phyloP scores from a whole-genome alignment of 2,797 vertebrate species.

The Stomatorhinus walkeri region DNA sequence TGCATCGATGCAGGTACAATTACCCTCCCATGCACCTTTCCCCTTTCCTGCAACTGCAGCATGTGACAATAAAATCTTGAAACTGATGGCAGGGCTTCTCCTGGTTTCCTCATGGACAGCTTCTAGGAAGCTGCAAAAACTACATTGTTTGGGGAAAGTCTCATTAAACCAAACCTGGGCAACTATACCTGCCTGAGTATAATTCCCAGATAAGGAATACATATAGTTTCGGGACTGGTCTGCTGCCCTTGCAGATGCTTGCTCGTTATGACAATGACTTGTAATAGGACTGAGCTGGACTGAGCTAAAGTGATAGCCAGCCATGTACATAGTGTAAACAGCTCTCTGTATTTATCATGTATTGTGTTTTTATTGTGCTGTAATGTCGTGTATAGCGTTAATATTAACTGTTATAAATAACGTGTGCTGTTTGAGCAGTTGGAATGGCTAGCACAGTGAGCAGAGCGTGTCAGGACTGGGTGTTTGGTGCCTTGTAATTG shows the following conservation, averaged over 20 bases:
- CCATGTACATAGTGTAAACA: background rate
- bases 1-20: background rate
- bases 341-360: background rate
- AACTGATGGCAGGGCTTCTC: background rate
- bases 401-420: background rate
- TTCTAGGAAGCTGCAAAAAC: background rate
- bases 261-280: background rate
- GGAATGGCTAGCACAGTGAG: background rate
- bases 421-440: background rate
- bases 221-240: background rate
- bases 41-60: background rate
- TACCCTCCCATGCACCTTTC: background rate
- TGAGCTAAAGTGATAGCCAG: background rate
- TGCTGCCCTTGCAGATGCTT: background rate
- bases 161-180: background rate
- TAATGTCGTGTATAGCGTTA: background rate
- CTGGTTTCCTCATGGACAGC: background rate
- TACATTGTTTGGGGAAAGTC: background rate
- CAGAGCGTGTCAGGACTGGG: background rate
- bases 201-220: background rate
- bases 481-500: background rate
- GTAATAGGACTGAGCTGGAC: background rate
- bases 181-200: background rate
- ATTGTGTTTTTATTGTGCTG: background rate
- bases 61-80: background rate